Base-by-base conservation (phyloP, 1,140 invertebrate genomes). In the Drosophila pectinifera region DNA sequence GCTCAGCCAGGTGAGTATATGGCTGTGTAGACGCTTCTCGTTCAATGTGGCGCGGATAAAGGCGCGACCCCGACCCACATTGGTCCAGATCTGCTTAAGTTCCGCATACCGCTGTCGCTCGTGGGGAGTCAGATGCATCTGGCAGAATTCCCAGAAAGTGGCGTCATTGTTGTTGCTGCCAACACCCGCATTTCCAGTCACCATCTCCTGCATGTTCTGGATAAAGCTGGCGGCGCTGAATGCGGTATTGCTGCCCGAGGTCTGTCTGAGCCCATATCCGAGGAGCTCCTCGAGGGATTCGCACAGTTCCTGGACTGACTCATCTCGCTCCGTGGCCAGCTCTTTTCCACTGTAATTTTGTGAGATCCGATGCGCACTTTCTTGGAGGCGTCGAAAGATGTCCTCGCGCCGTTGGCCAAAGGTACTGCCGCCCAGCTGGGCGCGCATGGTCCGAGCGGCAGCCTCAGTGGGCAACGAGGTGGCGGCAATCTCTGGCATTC, bases 21-120 rank as follows among this genome's bases (percentile, higher is more conserved):
- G 96, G 73, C 96, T 93, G 86, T 97, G 96, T 4, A 98, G 93
- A 0, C 96, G 96, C 75, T 95, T 94, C 92, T 98, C 97, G 93
- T 98, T 98, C 2, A 98, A 92, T 3, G 95, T 93, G n/a, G 96
- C 95, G 59, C 97, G 93, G 8, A 98, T 93, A 95, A 97, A 98
- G 4, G 97, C 96, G 79, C 96, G 93, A 1, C 96, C 96, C 42
- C 95, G 93, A 8, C 96, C 96, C 42, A 93, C 93, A 93, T 97
- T 96, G 16, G 96, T 96, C 82, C 94, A 95, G 11, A 98, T 95
- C 68, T 96, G 94, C 80, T 95, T 95, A 22, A 98, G 92, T 3
- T 95, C 92, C 41, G 93, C 92, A 90, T 96, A 98, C 38, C 97
- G 93, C 82, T 97, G 96, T 43, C 95, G 93, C 85, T 98, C 97